A percentile compares a stretch with the other conserved stretches of the same genome.
Evolutionary conservation across 30 jellyfish, hydroid and myxozoan genomes (phyloP).

Genomic region (Hydractinia echinata): DNA sequence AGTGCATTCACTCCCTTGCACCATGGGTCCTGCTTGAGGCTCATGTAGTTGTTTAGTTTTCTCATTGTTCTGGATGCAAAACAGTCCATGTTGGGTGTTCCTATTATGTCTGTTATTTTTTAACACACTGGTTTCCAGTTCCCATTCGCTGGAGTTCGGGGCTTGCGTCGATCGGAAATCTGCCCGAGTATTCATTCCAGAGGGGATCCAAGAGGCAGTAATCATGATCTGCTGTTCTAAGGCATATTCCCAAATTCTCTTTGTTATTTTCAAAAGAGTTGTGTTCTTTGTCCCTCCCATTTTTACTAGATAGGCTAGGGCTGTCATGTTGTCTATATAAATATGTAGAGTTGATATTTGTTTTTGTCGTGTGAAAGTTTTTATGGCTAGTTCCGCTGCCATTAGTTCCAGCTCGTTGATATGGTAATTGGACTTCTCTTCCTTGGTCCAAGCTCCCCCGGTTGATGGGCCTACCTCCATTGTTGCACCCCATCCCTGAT

Average conservation of each 20-base stretch:
- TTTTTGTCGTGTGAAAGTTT: conserved; percentile 20
- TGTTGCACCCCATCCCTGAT: neutral
- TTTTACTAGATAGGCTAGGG: too few species aligned
- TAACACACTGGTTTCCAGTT: neutral
- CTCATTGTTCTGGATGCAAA: conserved; percentile 29
- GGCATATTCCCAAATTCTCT: conserved; percentile 26
- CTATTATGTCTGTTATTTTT: neutral
- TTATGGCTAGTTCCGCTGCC: conserved; percentile 42
- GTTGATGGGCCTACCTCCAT: conserved; percentile 23
- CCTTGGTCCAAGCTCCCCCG: conserved; percentile 22
- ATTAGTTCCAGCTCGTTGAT: conserved; percentile 26
- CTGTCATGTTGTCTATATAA: conserved; percentile 29
- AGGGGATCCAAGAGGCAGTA: conserved; percentile 33
- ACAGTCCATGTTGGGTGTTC: conserved; percentile 35
- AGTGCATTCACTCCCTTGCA: conserved; percentile 8
- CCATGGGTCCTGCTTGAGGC: neutral
- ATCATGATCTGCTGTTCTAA: conserved; percentile 22
- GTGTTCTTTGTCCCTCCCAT: conserved; percentile 32
- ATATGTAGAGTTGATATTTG: conserved; percentile 6
- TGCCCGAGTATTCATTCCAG: conserved; percentile 18
- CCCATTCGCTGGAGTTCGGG: conserved; percentile 43
- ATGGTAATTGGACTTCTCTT: neutral
- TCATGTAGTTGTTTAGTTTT: conserved; percentile 22
- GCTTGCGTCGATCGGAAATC: conserved; percentile 22
- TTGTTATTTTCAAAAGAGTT: neutral